Conservation (phyloP, 2,797 vertebrate species). For the Morelia viridis region DNA sequence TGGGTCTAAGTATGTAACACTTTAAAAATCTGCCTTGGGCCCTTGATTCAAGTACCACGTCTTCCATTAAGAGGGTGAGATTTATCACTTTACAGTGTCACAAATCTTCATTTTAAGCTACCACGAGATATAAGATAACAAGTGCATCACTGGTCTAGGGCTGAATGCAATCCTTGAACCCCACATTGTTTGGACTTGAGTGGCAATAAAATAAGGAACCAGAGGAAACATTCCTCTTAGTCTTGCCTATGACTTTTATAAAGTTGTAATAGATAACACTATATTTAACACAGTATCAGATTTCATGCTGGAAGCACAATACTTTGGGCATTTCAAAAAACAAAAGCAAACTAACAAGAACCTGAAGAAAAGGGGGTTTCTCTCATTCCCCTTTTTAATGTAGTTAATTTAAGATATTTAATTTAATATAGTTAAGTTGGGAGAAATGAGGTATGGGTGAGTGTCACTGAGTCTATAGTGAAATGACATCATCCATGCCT, state of each 20-base stretch:
- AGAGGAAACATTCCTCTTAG: not conserved
- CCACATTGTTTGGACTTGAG: constrained; percentile 3
- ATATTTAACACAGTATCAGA: not conserved
- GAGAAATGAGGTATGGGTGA: not conserved
- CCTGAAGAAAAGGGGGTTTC: not conserved
- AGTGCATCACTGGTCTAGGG: constrained; percentile 19
- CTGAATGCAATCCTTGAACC: constrained; percentile 18
- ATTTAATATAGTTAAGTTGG: not conserved
- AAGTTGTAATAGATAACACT: not conserved
- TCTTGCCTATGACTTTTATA: not conserved
- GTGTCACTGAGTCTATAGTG: not conserved
- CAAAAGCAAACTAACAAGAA: not conserved
- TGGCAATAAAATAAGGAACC: constrained; percentile 7
- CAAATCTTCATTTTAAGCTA: constrained; percentile 36
- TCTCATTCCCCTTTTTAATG: not conserved
- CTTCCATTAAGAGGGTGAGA: constrained; percentile 44
- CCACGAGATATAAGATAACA: constrained; percentile 11
- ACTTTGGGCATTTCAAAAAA: not conserved
- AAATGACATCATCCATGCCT: not conserved
- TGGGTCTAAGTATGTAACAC: constrained; percentile 44
- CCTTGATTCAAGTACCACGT: constrained; percentile 44
- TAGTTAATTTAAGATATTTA: not conserved
- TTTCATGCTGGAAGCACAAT: not conserved
- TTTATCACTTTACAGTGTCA: constrained; percentile 41
- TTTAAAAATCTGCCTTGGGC: constrained; percentile 41